phyloP scores from a whole-genome alignment of 2,888 invertebrate species.

The Lasioglossum vierecki region DNA sequence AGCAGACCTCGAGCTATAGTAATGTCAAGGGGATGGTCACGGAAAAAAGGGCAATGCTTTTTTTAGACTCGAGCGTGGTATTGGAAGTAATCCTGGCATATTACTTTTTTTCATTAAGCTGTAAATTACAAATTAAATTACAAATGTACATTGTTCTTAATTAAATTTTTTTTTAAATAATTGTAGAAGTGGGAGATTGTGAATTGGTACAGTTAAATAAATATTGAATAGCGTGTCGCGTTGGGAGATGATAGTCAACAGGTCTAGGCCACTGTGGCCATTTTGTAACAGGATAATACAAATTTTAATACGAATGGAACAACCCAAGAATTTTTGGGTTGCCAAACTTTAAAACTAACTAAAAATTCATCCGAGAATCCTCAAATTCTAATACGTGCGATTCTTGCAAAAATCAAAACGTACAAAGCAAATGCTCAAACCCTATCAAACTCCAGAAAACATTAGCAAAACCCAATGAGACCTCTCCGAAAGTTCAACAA shows the following conservation, averaged over 20 bases:
- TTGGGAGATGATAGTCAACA: background rate
- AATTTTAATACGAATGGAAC: background rate
- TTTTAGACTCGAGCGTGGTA: background rate
- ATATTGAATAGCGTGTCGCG: background rate
- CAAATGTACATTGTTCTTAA: background rate
- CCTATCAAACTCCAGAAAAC: background rate
- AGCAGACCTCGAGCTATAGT: background rate
- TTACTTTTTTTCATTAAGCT: background rate
- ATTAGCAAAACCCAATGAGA: background rate
- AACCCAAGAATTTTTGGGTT: no score
- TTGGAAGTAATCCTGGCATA: background rate
- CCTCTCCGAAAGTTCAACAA: background rate
- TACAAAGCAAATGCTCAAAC: background rate
- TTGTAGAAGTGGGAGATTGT: background rate
- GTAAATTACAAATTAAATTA: background rate
- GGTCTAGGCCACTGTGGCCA: background rate
- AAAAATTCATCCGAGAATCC: background rate
- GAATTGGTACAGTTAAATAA: background rate
- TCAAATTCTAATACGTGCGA: no score
- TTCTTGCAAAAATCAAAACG: background rate
- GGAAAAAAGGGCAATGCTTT: background rate
- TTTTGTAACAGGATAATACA: background rate
- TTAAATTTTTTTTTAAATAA: background rate
- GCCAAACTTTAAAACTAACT: no score
- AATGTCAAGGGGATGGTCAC: conserved; percentile 1